Base-by-base conservation (phyloP, 1,140 invertebrate genomes). In the Drosophila burlai region DNA sequence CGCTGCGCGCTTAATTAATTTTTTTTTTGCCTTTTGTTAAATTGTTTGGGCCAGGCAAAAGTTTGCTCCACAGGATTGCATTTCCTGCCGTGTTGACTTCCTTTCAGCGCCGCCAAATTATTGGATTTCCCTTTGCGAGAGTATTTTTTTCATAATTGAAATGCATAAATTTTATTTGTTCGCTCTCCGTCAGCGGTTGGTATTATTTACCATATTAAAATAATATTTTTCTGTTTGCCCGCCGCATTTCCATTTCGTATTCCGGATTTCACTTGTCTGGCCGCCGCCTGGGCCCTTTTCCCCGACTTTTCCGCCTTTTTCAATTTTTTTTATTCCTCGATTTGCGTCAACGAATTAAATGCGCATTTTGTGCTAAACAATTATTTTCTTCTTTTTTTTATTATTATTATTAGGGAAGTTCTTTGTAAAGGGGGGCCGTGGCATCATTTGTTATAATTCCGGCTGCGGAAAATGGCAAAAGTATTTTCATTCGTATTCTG, bases 191-290 rank as follows among this genome's bases (percentile, higher is more conserved):
- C 62, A 76, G 74, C 64, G 55, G 55, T 46, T 61, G 54, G 68
- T 78, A 71, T 73, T 89, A 89, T 89, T 87, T 87, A 89, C 84
- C 84, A 87, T 84, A 90, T 84, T 90, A 89, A 84, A 81, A 89
- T 87, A 89, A 89, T 89, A 84, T 89, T 90, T 72, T 84, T 84
- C 73, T 71, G 68, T 77, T 74, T 69, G 77, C 68, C 68, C 38
- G 78, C 73, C 54, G 78, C 73, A 90, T 89, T 89, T 89, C 78
- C 84, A 89, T 89, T 90, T 84, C 36, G 24, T 29, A 74, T 83
- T 74, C 80, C 79, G 84, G 69, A 71, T 59, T 80, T 64, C 67
- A 64, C 26, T 52, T 54, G 43, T 36, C 34, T 55, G 43, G 58
- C 47, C 46, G 16, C 21, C 21, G 34, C 31, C 38, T 46, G 18